A percentile compares a stretch with the other conserved stretches of the same genome.
These are phyloP conservation scores for Eurypyga helias DNA, from an alignment of 2,113 vertebrate species.

Conservation along the genomic window DNA sequence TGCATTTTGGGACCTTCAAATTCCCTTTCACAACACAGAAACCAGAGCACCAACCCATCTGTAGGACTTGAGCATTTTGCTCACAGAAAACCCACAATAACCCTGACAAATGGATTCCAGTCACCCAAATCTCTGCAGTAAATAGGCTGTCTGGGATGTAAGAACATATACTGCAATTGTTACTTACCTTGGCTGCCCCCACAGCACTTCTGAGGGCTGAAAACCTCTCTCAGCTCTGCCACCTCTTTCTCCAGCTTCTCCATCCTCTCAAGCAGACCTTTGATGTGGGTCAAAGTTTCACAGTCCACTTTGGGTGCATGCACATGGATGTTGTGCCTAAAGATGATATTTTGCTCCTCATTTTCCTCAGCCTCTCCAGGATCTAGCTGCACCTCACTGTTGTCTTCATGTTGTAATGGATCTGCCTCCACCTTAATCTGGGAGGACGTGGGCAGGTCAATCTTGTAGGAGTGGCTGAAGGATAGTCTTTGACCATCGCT, in stretches of 20 bases:
- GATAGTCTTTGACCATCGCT: constrained; percentile 77
- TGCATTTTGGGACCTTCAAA: neutral
- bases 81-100: neutral
- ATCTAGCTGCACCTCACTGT: constrained; percentile 44
- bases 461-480: constrained; percentile 88
- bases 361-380: neutral
- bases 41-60: neutral
- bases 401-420: constrained; percentile 59
- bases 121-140: neutral
- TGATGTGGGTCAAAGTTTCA: constrained; percentile 75
- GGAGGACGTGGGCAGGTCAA: constrained; percentile 75
- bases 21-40: neutral
- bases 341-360: constrained; percentile 84
- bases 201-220: constrained; percentile 79
- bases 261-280: constrained; percentile 81
- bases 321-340: constrained; percentile 86
- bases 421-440: constrained; percentile 79
- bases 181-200: constrained; percentile 69
- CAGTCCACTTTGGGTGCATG: constrained; percentile 80
- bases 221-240: constrained; percentile 81
- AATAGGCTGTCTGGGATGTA: neutral
- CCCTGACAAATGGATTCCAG: neutral
- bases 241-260: constrained; percentile 88
- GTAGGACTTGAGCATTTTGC: neutral
- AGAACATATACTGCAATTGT: neutral